Evolutionary conservation across 2,888 invertebrate genomes (phyloP).

Genomic region (Drosophila imparisetae): DNA sequence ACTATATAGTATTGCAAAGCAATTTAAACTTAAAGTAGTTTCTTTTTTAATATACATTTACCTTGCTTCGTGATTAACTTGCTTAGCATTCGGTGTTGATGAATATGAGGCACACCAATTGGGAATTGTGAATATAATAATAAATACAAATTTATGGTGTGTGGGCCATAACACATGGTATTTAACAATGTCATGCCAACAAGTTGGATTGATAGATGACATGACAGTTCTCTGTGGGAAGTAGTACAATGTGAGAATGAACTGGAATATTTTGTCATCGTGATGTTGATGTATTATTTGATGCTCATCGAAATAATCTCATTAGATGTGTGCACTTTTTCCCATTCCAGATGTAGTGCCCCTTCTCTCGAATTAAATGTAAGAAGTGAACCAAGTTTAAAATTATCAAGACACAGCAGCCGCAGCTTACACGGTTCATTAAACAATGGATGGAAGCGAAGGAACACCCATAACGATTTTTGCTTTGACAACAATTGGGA

Average conservation of each 20-base stretch:
- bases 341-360: neutral
- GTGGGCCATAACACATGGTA: no score
- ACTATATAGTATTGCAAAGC: neutral
- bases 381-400: neutral
- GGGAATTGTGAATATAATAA: constrained; percentile 9
- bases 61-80: neutral
- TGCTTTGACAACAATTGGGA: constrained; percentile 11
- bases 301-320: neutral
- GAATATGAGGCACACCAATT: constrained; percentile 5
- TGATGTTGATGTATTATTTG: constrained; percentile 2
- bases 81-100: constrained; percentile 2
- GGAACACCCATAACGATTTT: constrained; percentile 3
- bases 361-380: neutral
- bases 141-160: constrained; percentile 62
- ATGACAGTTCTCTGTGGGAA: neutral
- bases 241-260: constrained; percentile 12
- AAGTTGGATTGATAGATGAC: constrained; percentile 22
- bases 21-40: neutral
- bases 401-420: constrained; percentile 22
- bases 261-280: constrained; percentile 2
- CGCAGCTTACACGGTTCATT: constrained; percentile 30
- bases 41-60: neutral
- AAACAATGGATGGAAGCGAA: neutral
- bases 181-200: constrained; percentile 33
- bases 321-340: neutral